Base-by-base conservation (phyloP, 2,797 vertebrate genomes). In the Tapera naevia region DNA sequence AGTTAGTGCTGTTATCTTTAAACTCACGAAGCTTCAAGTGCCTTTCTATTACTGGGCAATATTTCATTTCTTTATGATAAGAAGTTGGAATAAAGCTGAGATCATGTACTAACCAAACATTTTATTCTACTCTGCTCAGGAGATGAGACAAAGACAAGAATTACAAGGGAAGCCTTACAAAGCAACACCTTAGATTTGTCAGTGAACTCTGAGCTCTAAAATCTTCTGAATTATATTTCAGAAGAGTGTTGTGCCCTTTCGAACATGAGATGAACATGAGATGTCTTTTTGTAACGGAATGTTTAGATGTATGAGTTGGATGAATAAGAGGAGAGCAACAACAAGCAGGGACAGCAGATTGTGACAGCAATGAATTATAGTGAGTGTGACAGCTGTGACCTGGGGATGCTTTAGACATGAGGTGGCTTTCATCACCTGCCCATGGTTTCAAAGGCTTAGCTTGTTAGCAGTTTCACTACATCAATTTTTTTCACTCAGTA, bases 361-460 rank as follows among this genome's bases (percentile, higher is more conserved):
- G 93, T 96, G 95, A 93, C 94, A 96, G 82, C 93, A 97, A 82
- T 95, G 97, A 97, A 97, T 96, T 91, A 94, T 91, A 95, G 73
- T 83, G 82, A 88, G 48, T 91, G 45, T 96, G 88, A 96, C 96
- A 96, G 88, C 91, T 97, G 95, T 96, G 96, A 97, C 94, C 92
- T 93, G 84, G 73, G 92, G 70, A 94, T 94, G 88, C 94, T 96
- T 95, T 92, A 92, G 88, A 92, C 89, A 95, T 89, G 66, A 94
- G 79, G 61, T 96, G 70, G 81, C 91, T 98, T 96, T 95, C 95
- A 95, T 96, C 95, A 96, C 94, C 93, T 96, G 86, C 81, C 92
- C 88, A 78, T 95, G 61, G 43, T 71, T 97, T 96, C 82, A 95
- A 92, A 96, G 81, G 73, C 91, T 93, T 60, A 61, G 86, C 90